Evolutionary conservation across 2,113 vertebrate genomes (phyloP).

Genomic region (Sinocyclocheilus anshuiensis): DNA sequence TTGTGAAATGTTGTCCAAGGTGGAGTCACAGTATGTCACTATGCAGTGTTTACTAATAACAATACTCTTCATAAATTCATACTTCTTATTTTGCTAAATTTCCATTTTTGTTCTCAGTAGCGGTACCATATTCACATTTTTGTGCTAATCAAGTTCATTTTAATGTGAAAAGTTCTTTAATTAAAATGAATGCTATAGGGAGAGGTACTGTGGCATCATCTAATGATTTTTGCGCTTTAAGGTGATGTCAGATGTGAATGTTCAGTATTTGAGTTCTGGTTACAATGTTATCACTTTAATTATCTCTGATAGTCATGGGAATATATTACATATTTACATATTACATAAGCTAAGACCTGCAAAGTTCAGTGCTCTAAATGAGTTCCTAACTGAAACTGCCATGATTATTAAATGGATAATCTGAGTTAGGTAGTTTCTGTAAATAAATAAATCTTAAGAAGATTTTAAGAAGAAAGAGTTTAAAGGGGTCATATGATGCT

Average conservation of each 20-base stretch:
- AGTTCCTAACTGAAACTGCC: background rate
- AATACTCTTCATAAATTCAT: too few species aligned
- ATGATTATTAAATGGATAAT: background rate
- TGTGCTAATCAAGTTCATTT: too few species aligned
- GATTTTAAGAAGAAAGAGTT: too few species aligned
- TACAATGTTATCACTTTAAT: background rate
- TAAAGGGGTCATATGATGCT: too few species aligned
- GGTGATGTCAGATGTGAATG: background rate
- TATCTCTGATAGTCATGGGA: background rate
- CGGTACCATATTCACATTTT: too few species aligned
- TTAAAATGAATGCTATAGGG: background rate
- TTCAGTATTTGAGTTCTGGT: background rate
- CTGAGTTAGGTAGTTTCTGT: background rate
- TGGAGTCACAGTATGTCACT: too few species aligned
- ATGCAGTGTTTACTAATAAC: too few species aligned
- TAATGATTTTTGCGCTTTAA: background rate
- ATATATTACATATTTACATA: background rate
- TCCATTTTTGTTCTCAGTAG: too few species aligned
- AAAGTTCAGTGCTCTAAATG: background rate
- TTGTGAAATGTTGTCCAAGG: background rate
- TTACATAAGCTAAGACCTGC: background rate
- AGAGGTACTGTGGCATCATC: too few species aligned
- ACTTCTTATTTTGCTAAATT: too few species aligned
- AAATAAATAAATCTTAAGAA: too few species aligned
- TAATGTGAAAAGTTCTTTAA: background rate